phyloP scores from a whole-genome alignment of 35 echinoderm and acorn worm genomes.

The Hemicentrotus pulcherrimus region DNA sequence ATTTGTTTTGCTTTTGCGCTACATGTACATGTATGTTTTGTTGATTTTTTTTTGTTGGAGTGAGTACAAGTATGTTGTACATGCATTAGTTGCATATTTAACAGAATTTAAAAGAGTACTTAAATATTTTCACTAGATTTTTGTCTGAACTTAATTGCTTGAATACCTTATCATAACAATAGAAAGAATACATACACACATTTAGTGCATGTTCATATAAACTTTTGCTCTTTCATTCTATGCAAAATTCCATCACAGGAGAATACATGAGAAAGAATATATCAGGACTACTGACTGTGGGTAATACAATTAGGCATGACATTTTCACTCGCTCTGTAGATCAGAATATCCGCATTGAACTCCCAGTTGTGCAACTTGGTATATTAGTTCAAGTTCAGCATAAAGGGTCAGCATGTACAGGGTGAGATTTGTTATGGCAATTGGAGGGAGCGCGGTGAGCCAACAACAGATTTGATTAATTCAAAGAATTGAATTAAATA shows the following conservation, averaged over 20 bases:
- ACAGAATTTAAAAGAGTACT: too few species aligned
- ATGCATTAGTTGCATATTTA: too few species aligned
- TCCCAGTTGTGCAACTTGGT: not conserved
- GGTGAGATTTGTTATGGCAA: not conserved
- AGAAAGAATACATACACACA: too few species aligned
- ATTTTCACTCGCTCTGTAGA: not conserved
- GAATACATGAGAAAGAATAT: not conserved
- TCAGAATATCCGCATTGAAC: not conserved
- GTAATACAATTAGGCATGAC: constrained; percentile 4
- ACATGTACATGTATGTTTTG: too few species aligned
- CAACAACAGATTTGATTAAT: not conserved
- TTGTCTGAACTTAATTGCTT: too few species aligned
- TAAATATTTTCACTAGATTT: too few species aligned
- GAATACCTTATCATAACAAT: too few species aligned
- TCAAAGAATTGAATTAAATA: not conserved
- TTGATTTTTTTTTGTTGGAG: too few species aligned
- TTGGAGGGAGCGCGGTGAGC: not conserved
- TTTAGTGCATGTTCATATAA: not conserved
- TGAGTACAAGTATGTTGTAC: too few species aligned
- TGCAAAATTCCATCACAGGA: not conserved
- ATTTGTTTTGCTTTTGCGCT: too few species aligned
- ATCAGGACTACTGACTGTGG: not conserved
- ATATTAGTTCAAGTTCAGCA: not conserved
- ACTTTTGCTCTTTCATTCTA: not conserved
- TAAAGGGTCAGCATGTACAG: not conserved